phyloP scores from a whole-genome alignment of 2,888 invertebrate species.

The Alviniconcha strummeri region DNA sequence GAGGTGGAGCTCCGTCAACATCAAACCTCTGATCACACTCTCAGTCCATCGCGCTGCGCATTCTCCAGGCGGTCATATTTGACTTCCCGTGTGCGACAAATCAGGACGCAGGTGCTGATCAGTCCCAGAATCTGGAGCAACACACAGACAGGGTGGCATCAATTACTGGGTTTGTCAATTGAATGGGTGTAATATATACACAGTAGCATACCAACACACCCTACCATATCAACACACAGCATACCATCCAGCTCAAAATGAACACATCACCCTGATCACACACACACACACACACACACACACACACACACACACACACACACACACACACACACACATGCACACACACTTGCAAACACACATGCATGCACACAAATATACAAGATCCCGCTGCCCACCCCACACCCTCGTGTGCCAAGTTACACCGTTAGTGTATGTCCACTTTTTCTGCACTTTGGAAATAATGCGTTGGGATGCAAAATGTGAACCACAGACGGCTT shows the following conservation, averaged over 20 bases:
- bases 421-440: background rate
- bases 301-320: background rate
- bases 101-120: constrained; percentile 65
- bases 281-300: background rate
- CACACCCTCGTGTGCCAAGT: too few species aligned
- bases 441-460: too few species aligned
- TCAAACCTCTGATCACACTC: constrained; percentile 44
- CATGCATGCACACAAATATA: background rate
- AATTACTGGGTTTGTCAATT: too few species aligned
- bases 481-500: too few species aligned
- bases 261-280: background rate
- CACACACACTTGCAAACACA: background rate
- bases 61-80: constrained; percentile 58
- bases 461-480: too few species aligned
- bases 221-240: too few species aligned
- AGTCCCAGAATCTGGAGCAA: constrained; percentile 63
- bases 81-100: constrained; percentile 63
- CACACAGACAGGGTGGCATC: background rate
- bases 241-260: too few species aligned
- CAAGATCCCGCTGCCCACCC: too few species aligned
- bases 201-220: too few species aligned
- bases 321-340: background rate
- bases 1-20: too few species aligned
- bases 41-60: constrained; percentile 47
- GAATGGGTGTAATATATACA: too few species aligned